These are phyloP conservation scores for Drosophila paucipuncta DNA, from an alignment of 2,888 invertebrate species.

Conservation along the genomic window DNA sequence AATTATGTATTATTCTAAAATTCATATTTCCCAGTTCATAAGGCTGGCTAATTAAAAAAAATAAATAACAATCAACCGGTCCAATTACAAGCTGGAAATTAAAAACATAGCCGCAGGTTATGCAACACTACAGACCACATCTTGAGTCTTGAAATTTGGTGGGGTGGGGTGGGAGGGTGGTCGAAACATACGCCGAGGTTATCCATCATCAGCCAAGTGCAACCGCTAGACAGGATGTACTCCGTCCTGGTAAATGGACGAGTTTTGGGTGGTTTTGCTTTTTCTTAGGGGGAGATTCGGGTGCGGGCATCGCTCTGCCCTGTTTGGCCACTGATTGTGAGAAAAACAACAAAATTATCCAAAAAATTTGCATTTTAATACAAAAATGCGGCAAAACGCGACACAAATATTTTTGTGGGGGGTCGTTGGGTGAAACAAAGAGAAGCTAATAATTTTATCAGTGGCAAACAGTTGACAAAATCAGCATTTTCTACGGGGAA, in stretches of 20 bases:
- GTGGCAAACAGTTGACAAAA: constrained; percentile 83
- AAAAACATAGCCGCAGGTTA: constrained; percentile 58
- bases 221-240: constrained; percentile 69
- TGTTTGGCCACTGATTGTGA: constrained; percentile 79
- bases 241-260: constrained; percentile 22
- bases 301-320: constrained; percentile 12
- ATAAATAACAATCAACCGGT: constrained; percentile 15
- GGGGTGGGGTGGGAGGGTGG: not conserved
- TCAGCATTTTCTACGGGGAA: constrained; percentile 74
- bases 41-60: constrained; percentile 35
- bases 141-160: constrained; percentile 5
- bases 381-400: constrained; percentile 58
- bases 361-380: constrained; percentile 84
- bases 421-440: constrained; percentile 49
- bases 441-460: constrained; percentile 84
- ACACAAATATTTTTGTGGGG: constrained; percentile 27
- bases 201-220: constrained; percentile 81
- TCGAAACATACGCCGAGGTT: constrained; percentile 65
- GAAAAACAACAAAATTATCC: constrained; percentile 83
- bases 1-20: not conserved
- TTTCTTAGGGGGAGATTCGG: not conserved
- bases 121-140: constrained; percentile 17
- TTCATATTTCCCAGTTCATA: not conserved
- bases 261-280: constrained; percentile 11
- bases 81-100: constrained; percentile 54